Evolutionary conservation across 64 coral and sea anemone genomes (phyloP), one percentile per base, ranked within the genome.

Genomic region (Montipora cactus): DNA sequence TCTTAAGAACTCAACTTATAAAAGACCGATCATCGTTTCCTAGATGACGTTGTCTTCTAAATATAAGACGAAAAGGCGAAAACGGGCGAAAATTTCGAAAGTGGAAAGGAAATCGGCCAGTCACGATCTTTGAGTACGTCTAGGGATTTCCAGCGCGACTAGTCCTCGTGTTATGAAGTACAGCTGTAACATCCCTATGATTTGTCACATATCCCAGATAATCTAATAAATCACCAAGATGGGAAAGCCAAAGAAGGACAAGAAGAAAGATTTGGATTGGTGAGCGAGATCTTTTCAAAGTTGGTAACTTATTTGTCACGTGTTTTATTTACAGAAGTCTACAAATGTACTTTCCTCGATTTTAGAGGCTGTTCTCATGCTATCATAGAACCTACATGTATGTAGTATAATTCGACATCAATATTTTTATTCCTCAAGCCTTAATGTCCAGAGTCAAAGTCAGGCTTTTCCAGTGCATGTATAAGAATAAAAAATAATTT

Each of bases 211-310:
- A 22, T 18, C 10, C 13, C 16, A 48, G 64, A 1, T 3, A 72
- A 47, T 46, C 6, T 71, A 21, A 71, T 8, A 2, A 69, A 12
- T 7, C 2, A 51, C 0, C 2, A 86, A 19, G 18, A 86, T 86
- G 82, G 82, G 82, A 14, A 86, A 86, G 66, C 82, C 82, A 50
- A 86, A 86, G 66, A 86, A 86, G 68, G 82, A 64, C 8, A 86
- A 86, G 67, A 86, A 86, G 62, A 86, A 86, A 46, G 82, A 86
- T 44, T 45, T 50, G 7, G 82, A 86, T 50, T 86, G 82, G 82
- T 86, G 11, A 86, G 82, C 49, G 8, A 5, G 13, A 7, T 28
- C 47, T 18, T 14, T 12, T 44, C 1, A 67, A 13, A 44, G 11
- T 44, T 11, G 44, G 66, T n/a, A 8, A 44, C 6, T 13, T 45